phyloP scores from a whole-genome alignment of 2,888 invertebrate species.

The Diloba caeruleocephala region DNA sequence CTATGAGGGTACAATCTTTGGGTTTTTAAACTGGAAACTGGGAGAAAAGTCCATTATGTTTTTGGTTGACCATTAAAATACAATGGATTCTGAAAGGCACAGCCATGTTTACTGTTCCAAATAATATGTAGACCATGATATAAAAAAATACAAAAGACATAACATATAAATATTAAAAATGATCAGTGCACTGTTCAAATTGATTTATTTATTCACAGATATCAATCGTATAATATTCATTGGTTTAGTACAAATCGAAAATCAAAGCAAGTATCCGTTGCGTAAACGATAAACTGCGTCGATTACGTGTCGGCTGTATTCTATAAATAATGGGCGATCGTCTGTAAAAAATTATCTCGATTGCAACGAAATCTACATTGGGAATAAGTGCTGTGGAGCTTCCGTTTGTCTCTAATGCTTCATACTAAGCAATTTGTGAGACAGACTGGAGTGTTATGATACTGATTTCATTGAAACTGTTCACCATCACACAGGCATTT shows the following conservation, averaged over 20 bases:
- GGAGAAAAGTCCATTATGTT: too few relatives aligned
- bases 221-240: conserved; percentile 38
- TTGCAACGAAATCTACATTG: conserved; percentile 54
- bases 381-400: conserved; percentile 48
- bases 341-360: conserved; percentile 63
- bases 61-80: too few relatives aligned
- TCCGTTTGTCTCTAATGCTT: conserved; percentile 55
- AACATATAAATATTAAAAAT: conserved; percentile 8
- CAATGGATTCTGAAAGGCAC: too few relatives aligned
- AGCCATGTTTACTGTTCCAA: too few relatives aligned
- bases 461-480: conserved; percentile 44
- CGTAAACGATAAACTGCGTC: conserved; percentile 62
- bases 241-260: conserved; percentile 47
- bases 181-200: conserved; percentile 22
- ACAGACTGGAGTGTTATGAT: conserved; percentile 19
- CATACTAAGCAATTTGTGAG: conserved; percentile 56
- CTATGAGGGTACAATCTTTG: too few relatives aligned
- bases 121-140: too few relatives aligned
- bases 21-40: too few relatives aligned
- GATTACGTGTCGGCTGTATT: conserved; percentile 60
- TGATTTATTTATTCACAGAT: conserved; percentile 38
- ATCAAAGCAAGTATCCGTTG: conserved; percentile 56
- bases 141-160: neutral
- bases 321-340: conserved; percentile 67
- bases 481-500: conserved; percentile 13